Base-by-base conservation (phyloP, 1,140 invertebrate species). In the Hetaerina americana region DNA sequence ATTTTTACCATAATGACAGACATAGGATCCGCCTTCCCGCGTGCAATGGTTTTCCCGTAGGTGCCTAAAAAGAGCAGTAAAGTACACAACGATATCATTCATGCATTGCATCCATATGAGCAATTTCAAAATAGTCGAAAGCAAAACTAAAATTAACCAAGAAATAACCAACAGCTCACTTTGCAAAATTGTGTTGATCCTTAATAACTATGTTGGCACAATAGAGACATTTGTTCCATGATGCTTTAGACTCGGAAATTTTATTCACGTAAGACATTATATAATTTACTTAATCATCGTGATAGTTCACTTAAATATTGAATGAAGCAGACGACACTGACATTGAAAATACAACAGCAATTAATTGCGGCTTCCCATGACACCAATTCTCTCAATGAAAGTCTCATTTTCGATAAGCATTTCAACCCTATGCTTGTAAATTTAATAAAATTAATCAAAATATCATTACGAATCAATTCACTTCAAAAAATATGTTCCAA, bases 1-100 rank as follows among this genome's bases (percentile, higher is more conserved):
- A 82, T 96, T 95, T 77, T 90, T 88, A 26, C 93, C 94, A 87
- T 96, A 96, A 76, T 89, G 89, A 79, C 93, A 96, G 10, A 95
- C 87, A 80, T 89, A 93, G 5, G 93, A 94, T 40, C 93, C 93
- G 74, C 94, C 93, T 82, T 96, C 93, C 76, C 89, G 88, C 5
- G 90, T 89, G 79, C 92, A 94, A 78, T 96, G 94, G 72, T 87
- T 86, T 70, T 89, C 87, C 74, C 91, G 83, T 72, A 96, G 82
- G 82, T 96, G 94, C 71, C 91, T 92, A 78, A 71, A 80, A 79
- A 70, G 26, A 29, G 70, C 26, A 57, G 25, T 26, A 22, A 26
- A 26, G 0, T 8, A 12, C 18, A n/a, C n/a, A 24, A 26, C 18
- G 24, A 66, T 26, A 73, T 27, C 57, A 31, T 66, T 68, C 24